Base-by-base conservation (phyloP, 2,888 invertebrate species). In the Drosophila neutralis region DNA sequence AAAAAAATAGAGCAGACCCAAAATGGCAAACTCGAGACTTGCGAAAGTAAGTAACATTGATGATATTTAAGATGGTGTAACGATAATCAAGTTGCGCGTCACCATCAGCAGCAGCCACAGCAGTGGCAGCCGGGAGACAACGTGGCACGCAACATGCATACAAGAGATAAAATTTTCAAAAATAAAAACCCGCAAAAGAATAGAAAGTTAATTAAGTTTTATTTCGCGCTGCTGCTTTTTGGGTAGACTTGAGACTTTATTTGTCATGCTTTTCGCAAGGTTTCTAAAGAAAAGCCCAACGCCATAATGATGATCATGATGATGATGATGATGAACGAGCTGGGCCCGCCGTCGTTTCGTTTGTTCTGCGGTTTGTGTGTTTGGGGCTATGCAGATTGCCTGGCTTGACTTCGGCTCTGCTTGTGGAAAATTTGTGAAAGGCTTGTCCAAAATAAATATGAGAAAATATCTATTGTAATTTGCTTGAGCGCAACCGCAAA, bases 141-240 rank as follows among this genome's bases (percentile, higher is more conserved):
- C 70, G 69, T 72, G 70, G 66, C 80, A 85, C 64, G 73, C 81
- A 73, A 76, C 67, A 61, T 73, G 73, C 74, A 67, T 11, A 29
- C 35, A 35, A 60, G 48, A 59, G 65, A 2, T n/a, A 62, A 10
- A 51, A 69, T 52, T 64, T 36, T 35, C 51, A 51, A 63, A 36
- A 33, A 62, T 18, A 54, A 60, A 59, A 64, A 72, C 70, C 53
- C 35, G 56, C 76, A 53, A 78, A 73, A 79, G 78, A 89, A 88
- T 90, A 88, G 90, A 88, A 88, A 88, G 87, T 88, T 90, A 82
- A 90, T 88, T 88, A 83, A 76, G 82, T 80, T 78, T 78, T 78
- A 71, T 73, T 74, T 67, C 69, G 51, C 62, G 45, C 64, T 64
- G 64, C 53, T 80, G 73, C 63, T 57, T 68, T 61, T 73, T 68